These are phyloP conservation scores for Ambastaia sidthimunki DNA, from an alignment of 2,797 vertebrate species.

Conservation along the genomic window DNA sequence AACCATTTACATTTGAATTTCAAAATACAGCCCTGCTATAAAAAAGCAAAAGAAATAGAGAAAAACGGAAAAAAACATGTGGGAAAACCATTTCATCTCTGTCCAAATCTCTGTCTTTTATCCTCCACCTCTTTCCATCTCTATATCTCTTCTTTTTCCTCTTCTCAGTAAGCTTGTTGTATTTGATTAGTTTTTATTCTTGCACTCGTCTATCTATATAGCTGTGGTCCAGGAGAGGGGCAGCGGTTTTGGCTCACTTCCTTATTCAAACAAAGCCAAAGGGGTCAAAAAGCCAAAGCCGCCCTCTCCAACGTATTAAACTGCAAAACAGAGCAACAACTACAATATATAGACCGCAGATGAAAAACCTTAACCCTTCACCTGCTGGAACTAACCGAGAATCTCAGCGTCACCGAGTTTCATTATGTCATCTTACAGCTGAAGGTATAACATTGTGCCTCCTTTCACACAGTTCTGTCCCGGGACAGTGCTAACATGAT, in stretches of 20 bases:
- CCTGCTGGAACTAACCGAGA: conserved; percentile 19
- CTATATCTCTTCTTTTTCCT: conserved; percentile 25
- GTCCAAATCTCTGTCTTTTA: conserved; percentile 35
- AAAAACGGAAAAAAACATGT: conserved; percentile 31
- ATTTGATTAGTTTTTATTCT: conserved; percentile 82
- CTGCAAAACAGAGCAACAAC: conserved; percentile 79
- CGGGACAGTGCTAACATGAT: conserved; percentile 68
- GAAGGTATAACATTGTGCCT: background rate
- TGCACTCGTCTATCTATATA: conserved; percentile 75
- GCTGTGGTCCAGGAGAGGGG: conserved; percentile 70
- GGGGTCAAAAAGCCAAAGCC: conserved; percentile 80
- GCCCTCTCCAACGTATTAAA: conserved; percentile 83
- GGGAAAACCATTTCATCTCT: conserved; percentile 44
- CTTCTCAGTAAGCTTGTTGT: conserved; percentile 74
- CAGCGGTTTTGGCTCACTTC: conserved; percentile 73
- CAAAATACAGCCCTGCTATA: conserved; percentile 27
- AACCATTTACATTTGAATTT: conserved; percentile 46
- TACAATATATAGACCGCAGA: conserved; percentile 80
- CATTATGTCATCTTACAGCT: background rate
- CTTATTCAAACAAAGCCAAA: conserved; percentile 82
- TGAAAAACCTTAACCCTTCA: conserved; percentile 78
- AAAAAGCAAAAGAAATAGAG: conserved; percentile 25
- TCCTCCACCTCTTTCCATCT: conserved; percentile 23
- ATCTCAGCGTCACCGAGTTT: background rate
- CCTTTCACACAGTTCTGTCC: conserved; percentile 59